Base-by-base conservation (phyloP, 1,140 invertebrate species). In the Kradibia gibbosae region DNA sequence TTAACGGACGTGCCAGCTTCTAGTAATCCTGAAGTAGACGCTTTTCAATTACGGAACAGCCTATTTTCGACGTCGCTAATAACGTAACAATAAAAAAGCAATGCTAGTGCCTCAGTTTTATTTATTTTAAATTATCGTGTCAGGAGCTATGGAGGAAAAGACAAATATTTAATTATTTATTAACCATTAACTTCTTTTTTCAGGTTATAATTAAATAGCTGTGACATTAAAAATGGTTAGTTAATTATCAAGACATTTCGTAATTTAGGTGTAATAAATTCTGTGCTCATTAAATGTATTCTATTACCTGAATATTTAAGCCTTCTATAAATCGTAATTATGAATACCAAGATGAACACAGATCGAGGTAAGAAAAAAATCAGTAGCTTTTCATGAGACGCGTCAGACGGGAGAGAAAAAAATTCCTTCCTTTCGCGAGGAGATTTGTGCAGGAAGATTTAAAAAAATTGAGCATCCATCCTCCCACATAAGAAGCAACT, bases 1-100 rank as follows among this genome's bases (percentile, higher is more conserved):
- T 39, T 36, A 71, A 22, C 76, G 62, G 48, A 78, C 34, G 31
- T 42, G 76, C 36, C 25, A 25, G 36, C 60, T 45, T 77, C 45
- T 50, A 25, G 36, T 57, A 39, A 39, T 10, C 53, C 3, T n/a
- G n/a, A 45, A 77, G 8, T 65, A 22, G 42, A 55, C n/a, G 20
- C 39, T 65, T 77, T 77, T 77, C 74, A 77, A 65, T 62, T 77
- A 28, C 28, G 65, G n/a, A 42, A 42, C 65, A 22, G 4, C 39
- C 53, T 25, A 34, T 36, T 67, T 67, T 67, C 34, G 34, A 67
- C 17, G 5, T 36, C 34, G 28, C 17, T 67, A 34, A 20, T 34
- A 62, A 36, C 17, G 20, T 17, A 36, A n/a, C 22, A 11, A 28
- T 13, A 31, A 28, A 60, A 3, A 13, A 28, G 31, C 4, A 28